phyloP scores from a whole-genome alignment of 2,113 vertebrate genomes.

The Bubo blakistoni region DNA sequence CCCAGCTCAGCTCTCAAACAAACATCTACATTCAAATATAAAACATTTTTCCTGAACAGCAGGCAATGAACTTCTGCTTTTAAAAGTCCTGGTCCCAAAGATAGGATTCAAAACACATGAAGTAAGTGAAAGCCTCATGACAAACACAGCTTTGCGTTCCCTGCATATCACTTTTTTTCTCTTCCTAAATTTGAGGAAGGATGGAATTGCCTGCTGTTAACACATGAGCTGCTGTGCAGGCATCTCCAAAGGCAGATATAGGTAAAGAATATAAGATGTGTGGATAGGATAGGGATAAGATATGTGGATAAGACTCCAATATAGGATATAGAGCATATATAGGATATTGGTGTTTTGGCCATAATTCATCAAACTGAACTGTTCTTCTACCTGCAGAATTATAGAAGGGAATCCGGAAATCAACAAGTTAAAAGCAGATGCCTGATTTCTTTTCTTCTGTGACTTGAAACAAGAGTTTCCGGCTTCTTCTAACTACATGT shows the following conservation, averaged over 20 bases:
- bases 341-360: background rate
- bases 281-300: background rate
- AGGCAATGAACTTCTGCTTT: constrained; percentile 5
- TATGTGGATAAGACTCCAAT: background rate
- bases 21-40: background rate
- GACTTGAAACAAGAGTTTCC: constrained; percentile 13
- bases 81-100: background rate
- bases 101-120: background rate
- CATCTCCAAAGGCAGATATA: background rate
- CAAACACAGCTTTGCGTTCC: background rate
- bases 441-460: background rate
- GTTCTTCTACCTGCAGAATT: background rate
- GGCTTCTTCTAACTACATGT: background rate
- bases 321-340: background rate
- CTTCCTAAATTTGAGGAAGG: background rate
- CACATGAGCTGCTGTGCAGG: background rate
- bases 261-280: background rate
- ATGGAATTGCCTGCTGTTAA: background rate
- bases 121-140: background rate
- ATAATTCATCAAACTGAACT: background rate
- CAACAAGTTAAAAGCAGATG: background rate
- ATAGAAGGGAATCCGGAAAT: background rate
- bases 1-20: constrained; percentile 10
- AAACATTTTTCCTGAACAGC: background rate
- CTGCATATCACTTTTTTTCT: background rate